Evolutionary conservation across 2,113 vertebrate species (phyloP).

Genomic region (Varanus salvator): DNA sequence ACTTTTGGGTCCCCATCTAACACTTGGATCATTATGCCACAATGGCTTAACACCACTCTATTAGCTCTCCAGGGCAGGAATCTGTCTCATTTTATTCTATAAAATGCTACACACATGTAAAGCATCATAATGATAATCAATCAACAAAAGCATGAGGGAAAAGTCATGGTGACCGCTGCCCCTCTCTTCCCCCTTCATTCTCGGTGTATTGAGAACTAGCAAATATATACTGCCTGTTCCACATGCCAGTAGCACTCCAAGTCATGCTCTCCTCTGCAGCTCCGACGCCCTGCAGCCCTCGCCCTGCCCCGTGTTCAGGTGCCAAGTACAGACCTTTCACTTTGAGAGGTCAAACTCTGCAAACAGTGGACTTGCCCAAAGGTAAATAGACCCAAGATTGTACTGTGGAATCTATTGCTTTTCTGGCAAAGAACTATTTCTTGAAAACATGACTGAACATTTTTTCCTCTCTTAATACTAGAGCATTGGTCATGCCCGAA

Average conservation of each 20-base stretch:
- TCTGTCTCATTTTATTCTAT: too few species aligned
- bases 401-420: neutral
- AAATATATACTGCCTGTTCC: too few species aligned
- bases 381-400: conserved; percentile 27
- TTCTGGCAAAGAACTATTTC: conserved; percentile 15
- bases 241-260: neutral
- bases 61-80: too few species aligned
- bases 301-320: too few species aligned
- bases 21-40: too few species aligned
- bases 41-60: too few species aligned
- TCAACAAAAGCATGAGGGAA: too few species aligned
- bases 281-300: neutral
- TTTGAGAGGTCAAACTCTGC: neutral
- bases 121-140: too few species aligned
- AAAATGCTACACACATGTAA: too few species aligned
- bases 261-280: neutral
- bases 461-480: conserved; percentile 2
- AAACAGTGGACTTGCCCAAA: conserved; percentile 13
- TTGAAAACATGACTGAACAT: conserved; percentile 5
- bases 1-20: too few species aligned
- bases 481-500: neutral
- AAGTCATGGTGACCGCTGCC: too few species aligned
- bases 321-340: neutral
- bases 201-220: neutral
- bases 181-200: neutral